Percentiles rank a stretch among this genome's conserved stretches.
Conservation (phyloP, 2,113 vertebrate genomes). For the Dasyornis broadbenti region DNA sequence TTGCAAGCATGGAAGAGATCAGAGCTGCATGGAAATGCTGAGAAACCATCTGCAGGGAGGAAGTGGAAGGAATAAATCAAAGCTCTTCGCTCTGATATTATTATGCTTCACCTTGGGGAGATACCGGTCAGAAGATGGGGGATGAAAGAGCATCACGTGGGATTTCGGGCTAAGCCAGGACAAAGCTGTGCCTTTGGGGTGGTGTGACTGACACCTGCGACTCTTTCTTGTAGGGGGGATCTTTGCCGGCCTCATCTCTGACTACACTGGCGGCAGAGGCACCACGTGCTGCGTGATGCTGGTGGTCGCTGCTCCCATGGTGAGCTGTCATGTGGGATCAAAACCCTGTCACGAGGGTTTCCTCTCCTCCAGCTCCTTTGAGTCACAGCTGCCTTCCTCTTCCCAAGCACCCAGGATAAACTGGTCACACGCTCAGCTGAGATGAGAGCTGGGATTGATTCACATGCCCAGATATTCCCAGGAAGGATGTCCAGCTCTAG, state of each 20-base stretch:
- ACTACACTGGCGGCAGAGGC: constrained; percentile 86
- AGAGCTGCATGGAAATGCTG: background rate
- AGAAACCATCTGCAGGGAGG: background rate
- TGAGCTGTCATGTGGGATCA: constrained; percentile 26
- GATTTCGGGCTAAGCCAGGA: background rate
- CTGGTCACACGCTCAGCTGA: background rate
- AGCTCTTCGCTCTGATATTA: background rate
- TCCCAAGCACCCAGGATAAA: fast-evolving
- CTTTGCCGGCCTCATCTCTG: constrained; percentile 85
- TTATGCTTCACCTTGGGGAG: background rate
- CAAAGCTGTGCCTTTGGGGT: background rate
- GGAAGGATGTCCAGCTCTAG: background rate
- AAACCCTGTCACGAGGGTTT: background rate
- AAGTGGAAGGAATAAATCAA: background rate
- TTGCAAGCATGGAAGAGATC: background rate
- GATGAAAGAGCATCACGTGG: background rate
- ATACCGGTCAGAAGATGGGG: background rate
- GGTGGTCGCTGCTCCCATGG: constrained; percentile 87
- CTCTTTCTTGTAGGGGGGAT: constrained; percentile 82
- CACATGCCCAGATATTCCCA: background rate
- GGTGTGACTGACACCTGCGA: background rate
- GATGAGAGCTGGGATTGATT: background rate
- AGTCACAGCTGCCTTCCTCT: background rate
- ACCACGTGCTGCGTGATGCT: constrained; percentile 92
- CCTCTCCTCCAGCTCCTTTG: background rate